Evolutionary conservation across 2,113 vertebrate species (phyloP).

Genomic region (Xenopus laevis): DNA sequence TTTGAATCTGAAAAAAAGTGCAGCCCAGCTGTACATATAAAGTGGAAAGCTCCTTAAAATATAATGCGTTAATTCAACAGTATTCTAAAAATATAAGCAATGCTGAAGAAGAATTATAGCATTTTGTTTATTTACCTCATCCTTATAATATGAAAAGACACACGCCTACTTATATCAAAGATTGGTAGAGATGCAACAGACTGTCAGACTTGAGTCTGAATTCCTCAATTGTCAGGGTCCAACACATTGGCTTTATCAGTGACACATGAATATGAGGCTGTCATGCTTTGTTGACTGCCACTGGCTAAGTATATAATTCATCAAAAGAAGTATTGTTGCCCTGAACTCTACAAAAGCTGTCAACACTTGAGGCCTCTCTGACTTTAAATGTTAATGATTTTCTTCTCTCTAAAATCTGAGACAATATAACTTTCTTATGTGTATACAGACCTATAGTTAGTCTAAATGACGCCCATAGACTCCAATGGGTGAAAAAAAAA

Average conservation of each 20-base stretch:
- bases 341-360: conserved; percentile 52
- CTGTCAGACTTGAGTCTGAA: conserved; percentile 54
- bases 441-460: background rate
- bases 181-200: background rate
- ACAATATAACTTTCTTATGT: background rate
- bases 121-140: no score
- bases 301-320: conserved; percentile 54
- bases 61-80: no score
- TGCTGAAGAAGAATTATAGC: no score
- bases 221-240: conserved; percentile 48
- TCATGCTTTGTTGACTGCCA: conserved; percentile 57
- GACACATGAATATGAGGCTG: conserved; percentile 49
- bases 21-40: no score
- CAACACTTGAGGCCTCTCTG: conserved; percentile 54
- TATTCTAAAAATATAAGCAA: no score
- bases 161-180: background rate
- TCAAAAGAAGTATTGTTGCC: conserved; percentile 56
- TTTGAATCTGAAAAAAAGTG: no score
- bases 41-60: no score
- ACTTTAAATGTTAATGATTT: conserved; percentile 60
- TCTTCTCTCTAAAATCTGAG: conserved; percentile 46
- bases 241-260: conserved; percentile 52
- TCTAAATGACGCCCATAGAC: no score
- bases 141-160: background rate
- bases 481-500: no score